Evolutionary conservation across 2,888 invertebrate species (phyloP).

Genomic region (Metalampra italica): DNA sequence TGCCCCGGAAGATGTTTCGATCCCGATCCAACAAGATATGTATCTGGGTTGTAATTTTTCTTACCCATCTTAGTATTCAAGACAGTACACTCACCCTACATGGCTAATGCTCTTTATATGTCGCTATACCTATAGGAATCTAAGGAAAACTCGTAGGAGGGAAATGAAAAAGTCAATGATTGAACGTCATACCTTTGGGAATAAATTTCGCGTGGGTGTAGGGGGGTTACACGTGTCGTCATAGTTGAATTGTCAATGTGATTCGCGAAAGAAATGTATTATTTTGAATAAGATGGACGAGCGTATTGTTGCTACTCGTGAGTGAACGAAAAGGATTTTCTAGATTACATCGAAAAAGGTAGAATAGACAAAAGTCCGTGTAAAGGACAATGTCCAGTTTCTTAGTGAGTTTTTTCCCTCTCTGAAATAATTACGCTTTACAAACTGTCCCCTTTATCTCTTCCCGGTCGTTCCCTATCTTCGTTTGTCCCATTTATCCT

Average conservation of each 20-base stretch:
- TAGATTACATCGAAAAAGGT: conserved; percentile 10
- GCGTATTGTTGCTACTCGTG: conserved; percentile 14
- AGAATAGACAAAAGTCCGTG: conserved; percentile 14
- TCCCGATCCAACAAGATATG: conserved; percentile 49
- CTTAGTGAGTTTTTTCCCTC: conserved; percentile 24
- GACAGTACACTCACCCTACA: conserved; percentile 44
- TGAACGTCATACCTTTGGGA: conserved; percentile 73
- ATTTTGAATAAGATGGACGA: conserved; percentile 5
- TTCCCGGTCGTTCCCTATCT: conserved; percentile 45
- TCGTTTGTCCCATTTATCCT: conserved; percentile 50
- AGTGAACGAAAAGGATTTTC: neutral
- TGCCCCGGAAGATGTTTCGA: conserved; percentile 51
- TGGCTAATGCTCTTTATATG: conserved; percentile 43
- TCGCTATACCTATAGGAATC: conserved; percentile 11
- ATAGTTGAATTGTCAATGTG: conserved; percentile 59
- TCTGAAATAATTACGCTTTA: conserved; percentile 58
- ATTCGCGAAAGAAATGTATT: conserved; percentile 35
- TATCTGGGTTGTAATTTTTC: conserved; percentile 64
- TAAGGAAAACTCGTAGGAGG: conserved; percentile 34
- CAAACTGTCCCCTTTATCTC: conserved; percentile 57
- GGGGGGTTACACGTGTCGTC: conserved; percentile 50
- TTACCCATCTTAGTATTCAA: conserved; percentile 57
- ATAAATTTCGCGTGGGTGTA: conserved; percentile 56
- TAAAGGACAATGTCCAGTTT: conserved; percentile 16
- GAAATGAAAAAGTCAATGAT: conserved; percentile 68